phyloP scores from a whole-genome alignment of 2,113 vertebrate genomes.

The Protobothrops flavoviridis region DNA sequence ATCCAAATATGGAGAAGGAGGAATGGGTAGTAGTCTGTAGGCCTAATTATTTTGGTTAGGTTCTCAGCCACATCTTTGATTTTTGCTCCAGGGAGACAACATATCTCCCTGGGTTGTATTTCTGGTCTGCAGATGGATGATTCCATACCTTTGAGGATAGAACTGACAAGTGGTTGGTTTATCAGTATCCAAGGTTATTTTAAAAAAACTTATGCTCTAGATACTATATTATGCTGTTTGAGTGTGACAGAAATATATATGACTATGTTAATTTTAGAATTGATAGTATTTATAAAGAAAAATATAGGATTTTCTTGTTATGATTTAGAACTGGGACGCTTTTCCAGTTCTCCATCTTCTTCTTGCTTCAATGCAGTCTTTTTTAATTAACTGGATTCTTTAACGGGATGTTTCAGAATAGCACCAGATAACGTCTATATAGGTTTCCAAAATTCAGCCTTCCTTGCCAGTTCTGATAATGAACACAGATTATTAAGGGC shows the following conservation, averaged over 20 bases:
- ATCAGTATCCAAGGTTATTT: not conserved
- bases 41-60: too few species aligned
- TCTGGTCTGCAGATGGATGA: too few species aligned
- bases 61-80: too few species aligned
- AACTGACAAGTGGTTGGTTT: not conserved
- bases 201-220: not conserved
- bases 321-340: not conserved
- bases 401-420: not conserved
- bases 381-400: not conserved
- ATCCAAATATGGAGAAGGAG: too few species aligned
- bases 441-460: not conserved
- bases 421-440: not conserved
- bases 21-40: too few species aligned
- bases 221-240: not conserved
- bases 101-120: too few species aligned
- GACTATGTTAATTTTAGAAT: not conserved
- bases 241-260: not conserved
- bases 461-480: not conserved
- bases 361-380: not conserved
- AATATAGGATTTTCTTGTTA: not conserved
- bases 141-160: too few species aligned
- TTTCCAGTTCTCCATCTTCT: not conserved
- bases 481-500: conserved; percentile 15
- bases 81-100: too few species aligned
- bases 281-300: not conserved